A percentile compares a stretch with the other conserved stretches of the same genome.
These are phyloP conservation scores for Calephelis perditalis DNA, from an alignment of 2,888 invertebrate genomes.

Conservation along the genomic window DNA sequence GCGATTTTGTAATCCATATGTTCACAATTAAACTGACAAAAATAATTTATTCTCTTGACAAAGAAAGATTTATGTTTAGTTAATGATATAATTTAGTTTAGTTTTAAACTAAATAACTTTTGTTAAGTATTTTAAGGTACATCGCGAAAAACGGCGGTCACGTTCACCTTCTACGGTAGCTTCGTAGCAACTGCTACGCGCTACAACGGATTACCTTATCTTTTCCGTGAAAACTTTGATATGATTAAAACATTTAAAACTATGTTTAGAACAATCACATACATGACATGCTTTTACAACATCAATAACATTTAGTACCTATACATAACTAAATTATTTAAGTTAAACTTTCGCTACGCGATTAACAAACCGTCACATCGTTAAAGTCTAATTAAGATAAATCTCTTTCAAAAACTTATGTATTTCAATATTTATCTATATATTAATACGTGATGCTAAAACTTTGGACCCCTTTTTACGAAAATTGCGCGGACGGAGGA, in stretches of 20 bases:
- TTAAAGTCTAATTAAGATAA: neutral
- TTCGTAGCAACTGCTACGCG: constrained; percentile 58
- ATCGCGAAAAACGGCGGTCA: neutral
- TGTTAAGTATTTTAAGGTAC: neutral
- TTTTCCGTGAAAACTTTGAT: constrained; percentile 14
- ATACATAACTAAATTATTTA: neutral
- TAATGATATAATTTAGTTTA: too few relatives aligned
- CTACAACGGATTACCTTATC: constrained; percentile 22
- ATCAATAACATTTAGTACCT: constrained; percentile 6
- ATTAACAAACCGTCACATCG: neutral
- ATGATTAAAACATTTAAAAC: constrained; percentile 8
- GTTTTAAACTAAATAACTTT: too few relatives aligned
- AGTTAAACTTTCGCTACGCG: neutral
- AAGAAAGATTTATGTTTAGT: too few relatives aligned
- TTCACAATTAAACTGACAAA: neutral
- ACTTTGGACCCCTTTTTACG: too few relatives aligned
- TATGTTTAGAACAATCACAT: neutral
- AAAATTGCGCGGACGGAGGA: too few relatives aligned
- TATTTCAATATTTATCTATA: too few relatives aligned
- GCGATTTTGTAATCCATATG: neutral
- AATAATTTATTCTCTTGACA: too few relatives aligned
- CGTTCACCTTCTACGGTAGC: constrained; percentile 41
- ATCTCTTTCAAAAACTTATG: too few relatives aligned
- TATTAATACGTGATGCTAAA: too few relatives aligned
- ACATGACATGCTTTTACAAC: constrained; percentile 6